These are phyloP conservation scores for Tyrophagus putrescentiae DNA, from an alignment of 1,140 invertebrate species.

Conservation along the genomic window DNA sequence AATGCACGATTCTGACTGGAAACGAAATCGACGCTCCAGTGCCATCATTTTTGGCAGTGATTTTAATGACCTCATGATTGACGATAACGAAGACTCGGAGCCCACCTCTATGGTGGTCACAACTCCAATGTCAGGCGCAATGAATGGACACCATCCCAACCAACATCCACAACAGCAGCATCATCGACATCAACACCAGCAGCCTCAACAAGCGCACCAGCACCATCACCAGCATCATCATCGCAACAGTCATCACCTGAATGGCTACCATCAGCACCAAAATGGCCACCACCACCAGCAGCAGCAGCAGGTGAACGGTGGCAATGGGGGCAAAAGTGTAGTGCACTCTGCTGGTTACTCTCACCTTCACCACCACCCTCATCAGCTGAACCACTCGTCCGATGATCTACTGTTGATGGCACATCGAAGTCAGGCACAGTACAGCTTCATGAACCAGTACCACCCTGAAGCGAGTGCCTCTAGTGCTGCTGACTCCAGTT, in stretches of 20 bases:
- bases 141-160: not conserved
- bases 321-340: no score
- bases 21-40: constrained; percentile 8
- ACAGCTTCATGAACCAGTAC: not conserved
- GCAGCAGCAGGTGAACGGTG: not conserved
- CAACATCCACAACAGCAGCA: not conserved
- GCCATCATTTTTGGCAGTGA: constrained; percentile 6
- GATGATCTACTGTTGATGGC: constrained; percentile 10
- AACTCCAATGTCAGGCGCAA: no score
- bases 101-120: not conserved
- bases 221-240: not conserved
- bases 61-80: constrained; percentile 2
- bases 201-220: not conserved
- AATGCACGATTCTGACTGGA: constrained; percentile 2
- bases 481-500: no score
- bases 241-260: not conserved
- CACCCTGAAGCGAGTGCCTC: no score
- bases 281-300: constrained; percentile 4
- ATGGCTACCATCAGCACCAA: not conserved
- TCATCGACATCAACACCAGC: not conserved
- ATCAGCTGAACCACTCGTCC: not conserved
- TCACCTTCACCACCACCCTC: not conserved
- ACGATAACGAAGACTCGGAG: not conserved
- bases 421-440: not conserved
- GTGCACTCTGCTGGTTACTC: no score